Base-by-base conservation (phyloP, 2,113 vertebrate species). In the Toxotes jaculatrix region DNA sequence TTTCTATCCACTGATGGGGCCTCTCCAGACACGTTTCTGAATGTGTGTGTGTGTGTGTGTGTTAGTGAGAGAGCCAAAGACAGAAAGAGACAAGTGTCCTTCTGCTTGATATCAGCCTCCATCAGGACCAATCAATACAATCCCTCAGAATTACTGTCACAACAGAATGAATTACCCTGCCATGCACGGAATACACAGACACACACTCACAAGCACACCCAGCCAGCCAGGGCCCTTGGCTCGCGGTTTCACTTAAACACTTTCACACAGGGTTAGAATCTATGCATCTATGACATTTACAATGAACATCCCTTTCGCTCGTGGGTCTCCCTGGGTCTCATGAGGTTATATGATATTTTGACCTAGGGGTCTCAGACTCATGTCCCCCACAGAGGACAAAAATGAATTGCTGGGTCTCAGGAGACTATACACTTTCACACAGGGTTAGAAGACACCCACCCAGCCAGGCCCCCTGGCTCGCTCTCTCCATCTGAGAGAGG, bases 91-190 rank as follows among this genome's bases (percentile, higher is more conserved):
- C 87, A 80, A 91, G 86, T 91, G 87, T 90, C 82, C 86, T 91
- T 82, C 85, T 89, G 79, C 74, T 69, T 82, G 72, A 89, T 77
- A 82, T 74, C 76, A 83, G 85, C 84, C 68, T 87, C 91, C 87
- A 90, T 86, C 87, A 91, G 76, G 67, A 67, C 68, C 86, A 88
- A 93, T 91, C 92, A 90, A 91, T 92, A 90, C 86, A 79, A 86
- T 89, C 80, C 77, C 68, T 90, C 90, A 81, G 79, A 88, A 86
- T 91, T 81, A 91, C 80, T 90, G 88, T 90, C 88, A 83, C 73
- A 90, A 83, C 82, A 83, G 61, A 78, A 90, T 87, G 85, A 85
- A 89, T 92, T 85, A 79, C 72, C n/a, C 71, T 49, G 68, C 56
- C 74, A 69, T 64, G 34, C 65, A 40, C 47, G 21, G 38, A 77